These are phyloP conservation scores for Leptodirus hochenwartii DNA, from an alignment of 2,888 invertebrate genomes.

Conservation along the genomic window DNA sequence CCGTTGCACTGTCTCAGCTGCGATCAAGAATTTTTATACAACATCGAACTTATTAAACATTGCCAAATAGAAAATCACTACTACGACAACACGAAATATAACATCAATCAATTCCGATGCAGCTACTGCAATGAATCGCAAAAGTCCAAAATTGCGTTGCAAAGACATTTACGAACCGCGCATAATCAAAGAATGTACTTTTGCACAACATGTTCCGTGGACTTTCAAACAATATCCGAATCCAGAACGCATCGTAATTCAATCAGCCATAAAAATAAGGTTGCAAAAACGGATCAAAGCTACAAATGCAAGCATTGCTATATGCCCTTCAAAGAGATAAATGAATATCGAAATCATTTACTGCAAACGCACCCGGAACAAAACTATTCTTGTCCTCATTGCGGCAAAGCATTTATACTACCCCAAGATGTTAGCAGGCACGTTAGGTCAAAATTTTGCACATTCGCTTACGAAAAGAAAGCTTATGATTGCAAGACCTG, in stretches of 20 bases:
- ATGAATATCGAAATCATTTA: conserved; percentile 43
- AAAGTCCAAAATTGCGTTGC: conserved; percentile 43
- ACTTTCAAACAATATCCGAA: conserved; percentile 39
- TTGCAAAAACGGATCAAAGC: conserved; percentile 25
- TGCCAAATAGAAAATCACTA: conserved; percentile 28
- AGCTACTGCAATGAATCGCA: conserved; percentile 49
- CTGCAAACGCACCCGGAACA: conserved; percentile 39
- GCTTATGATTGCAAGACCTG: conserved; percentile 26
- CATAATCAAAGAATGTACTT: conserved; percentile 42
- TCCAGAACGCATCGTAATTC: conserved; percentile 49
- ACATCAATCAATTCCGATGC: too few species aligned
- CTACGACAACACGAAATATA: conserved; percentile 27
- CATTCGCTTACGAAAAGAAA: conserved; percentile 19
- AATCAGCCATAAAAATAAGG: conserved; percentile 41
- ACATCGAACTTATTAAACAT: conserved; percentile 52
- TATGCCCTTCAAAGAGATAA: conserved; percentile 31
- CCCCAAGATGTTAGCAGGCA: conserved; percentile 61
- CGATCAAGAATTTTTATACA: conserved; percentile 48
- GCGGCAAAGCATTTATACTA: conserved; percentile 48
- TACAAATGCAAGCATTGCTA: conserved; percentile 40
- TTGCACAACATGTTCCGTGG: conserved; percentile 47
- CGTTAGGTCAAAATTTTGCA: conserved; percentile 40
- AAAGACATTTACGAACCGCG: conserved; percentile 42
- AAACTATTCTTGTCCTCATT: conserved; percentile 49
- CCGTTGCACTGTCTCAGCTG: conserved; percentile 49